Evolutionary conservation across 2,113 vertebrate species (phyloP).

Genomic region (Spermophilus dauricus): DNA sequence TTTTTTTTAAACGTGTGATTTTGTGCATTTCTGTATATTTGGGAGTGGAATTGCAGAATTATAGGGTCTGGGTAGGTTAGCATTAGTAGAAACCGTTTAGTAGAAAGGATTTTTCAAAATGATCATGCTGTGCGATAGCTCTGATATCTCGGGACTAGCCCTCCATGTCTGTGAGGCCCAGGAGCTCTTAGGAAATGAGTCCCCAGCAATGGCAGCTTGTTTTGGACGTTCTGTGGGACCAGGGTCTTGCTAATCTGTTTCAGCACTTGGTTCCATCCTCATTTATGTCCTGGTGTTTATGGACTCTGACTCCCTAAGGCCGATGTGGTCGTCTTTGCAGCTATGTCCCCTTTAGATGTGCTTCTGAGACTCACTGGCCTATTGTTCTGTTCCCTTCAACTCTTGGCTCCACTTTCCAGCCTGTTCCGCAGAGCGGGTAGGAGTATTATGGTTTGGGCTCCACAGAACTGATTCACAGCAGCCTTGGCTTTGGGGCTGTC

Average conservation of each 20-base stretch:
- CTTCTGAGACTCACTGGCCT: not conserved
- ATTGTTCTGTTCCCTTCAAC: not conserved
- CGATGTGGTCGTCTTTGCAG: not conserved
- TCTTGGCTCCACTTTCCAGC: not conserved
- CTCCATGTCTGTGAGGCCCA: not conserved
- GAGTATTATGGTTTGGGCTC: not conserved
- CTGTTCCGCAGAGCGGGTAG: not conserved
- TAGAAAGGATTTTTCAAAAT: not conserved
- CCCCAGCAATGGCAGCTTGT: not conserved
- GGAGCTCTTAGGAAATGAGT: not conserved
- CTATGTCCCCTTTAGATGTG: not conserved
- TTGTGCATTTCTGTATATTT: not conserved
- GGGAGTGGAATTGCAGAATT: not conserved
- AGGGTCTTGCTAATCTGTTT: not conserved
- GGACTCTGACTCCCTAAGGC: not conserved
- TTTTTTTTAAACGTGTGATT: not conserved
- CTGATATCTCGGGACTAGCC: not conserved
- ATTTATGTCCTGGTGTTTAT: not conserved
- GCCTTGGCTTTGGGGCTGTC: not conserved
- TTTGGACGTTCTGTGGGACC: rapidly evolving
- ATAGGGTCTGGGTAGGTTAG: not conserved
- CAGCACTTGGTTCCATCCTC: not conserved
- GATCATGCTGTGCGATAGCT: not conserved
- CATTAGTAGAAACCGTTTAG: not conserved
- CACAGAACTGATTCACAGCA: not conserved